Conservation (phyloP, 2,888 invertebrate genomes). For the Aradus depressus region DNA sequence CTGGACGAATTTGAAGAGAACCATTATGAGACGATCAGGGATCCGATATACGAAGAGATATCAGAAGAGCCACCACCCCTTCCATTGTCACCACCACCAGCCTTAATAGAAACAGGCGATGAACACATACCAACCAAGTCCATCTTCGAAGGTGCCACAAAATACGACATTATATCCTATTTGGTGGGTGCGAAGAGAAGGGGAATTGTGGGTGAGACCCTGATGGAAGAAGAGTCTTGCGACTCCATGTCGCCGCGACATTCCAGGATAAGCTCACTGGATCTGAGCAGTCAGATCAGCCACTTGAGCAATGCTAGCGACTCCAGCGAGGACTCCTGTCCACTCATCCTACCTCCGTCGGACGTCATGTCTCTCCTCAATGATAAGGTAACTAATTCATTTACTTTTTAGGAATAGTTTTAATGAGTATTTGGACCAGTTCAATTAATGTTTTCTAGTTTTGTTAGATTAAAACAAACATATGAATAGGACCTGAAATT, state of each 20-base stretch:
- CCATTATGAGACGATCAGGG: conserved; percentile 61
- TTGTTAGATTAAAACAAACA: too few relatives aligned
- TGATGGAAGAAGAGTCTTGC: conserved; percentile 39
- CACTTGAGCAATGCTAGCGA: conserved; percentile 73
- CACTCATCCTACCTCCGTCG: conserved; percentile 37
- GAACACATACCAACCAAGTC: conserved; percentile 52
- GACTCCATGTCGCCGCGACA: conserved; percentile 44
- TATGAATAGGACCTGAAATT: too few relatives aligned
- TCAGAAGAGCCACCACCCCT: conserved; percentile 54
- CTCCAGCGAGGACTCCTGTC: conserved; percentile 71
- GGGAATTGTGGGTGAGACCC: conserved; percentile 39
- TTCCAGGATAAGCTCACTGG: conserved; percentile 40
- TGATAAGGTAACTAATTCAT: conserved; percentile 32
- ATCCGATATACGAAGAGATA: conserved; percentile 59
- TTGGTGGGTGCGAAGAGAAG: conserved; percentile 76
- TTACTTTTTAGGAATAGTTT: too few relatives aligned
- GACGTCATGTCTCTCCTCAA: conserved; percentile 26
- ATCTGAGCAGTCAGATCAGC: conserved; percentile 57
- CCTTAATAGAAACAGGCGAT: conserved; percentile 53
- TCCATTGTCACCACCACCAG: conserved; percentile 62
- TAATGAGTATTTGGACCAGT: too few relatives aligned
- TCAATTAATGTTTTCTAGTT: too few relatives aligned
- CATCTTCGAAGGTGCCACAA: conserved; percentile 53
- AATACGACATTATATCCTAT: conserved; percentile 81
- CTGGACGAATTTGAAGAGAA: conserved; percentile 46